These are phyloP conservation scores for Ictalurus punctatus DNA, from an alignment of 2,113 vertebrate species.

Conservation along the genomic window DNA sequence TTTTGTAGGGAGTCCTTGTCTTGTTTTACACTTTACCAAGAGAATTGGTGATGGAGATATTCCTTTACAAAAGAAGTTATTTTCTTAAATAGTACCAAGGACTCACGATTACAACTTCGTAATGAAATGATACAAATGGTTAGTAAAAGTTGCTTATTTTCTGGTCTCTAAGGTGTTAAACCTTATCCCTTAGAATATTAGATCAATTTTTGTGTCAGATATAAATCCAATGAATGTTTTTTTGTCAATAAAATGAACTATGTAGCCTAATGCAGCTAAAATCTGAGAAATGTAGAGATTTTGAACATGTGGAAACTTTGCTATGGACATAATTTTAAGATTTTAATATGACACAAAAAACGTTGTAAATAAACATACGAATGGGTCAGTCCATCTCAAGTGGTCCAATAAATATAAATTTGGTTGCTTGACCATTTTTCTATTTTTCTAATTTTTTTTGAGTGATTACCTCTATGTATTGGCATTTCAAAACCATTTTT, in stretches of 20 bases:
- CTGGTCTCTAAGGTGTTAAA: not conserved
- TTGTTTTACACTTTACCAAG: slow-evolving; percentile 22
- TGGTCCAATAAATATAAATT: no score
- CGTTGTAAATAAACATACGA: no score
- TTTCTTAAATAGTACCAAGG: not conserved
- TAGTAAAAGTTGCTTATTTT: not conserved
- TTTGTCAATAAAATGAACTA: not conserved
- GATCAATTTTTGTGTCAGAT: not conserved
- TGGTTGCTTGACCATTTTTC: no score
- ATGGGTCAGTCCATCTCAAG: no score
- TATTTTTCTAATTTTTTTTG: no score
- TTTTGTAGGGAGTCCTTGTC: slow-evolving; percentile 33
- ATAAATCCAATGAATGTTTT: not conserved
- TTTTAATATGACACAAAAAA: not conserved
- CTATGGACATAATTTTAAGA: not conserved
- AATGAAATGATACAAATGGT: not conserved
- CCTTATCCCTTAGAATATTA: not conserved
- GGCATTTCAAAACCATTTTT: not conserved
- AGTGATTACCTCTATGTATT: no score
- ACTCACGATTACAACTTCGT: not conserved
- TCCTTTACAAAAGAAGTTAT: not conserved
- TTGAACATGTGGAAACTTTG: not conserved
- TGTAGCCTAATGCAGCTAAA: not conserved
- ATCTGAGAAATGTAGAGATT: not conserved
- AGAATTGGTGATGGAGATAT: not conserved